Base-by-base conservation (phyloP, 2,888 invertebrate species). In the Melitaea athalia region DNA sequence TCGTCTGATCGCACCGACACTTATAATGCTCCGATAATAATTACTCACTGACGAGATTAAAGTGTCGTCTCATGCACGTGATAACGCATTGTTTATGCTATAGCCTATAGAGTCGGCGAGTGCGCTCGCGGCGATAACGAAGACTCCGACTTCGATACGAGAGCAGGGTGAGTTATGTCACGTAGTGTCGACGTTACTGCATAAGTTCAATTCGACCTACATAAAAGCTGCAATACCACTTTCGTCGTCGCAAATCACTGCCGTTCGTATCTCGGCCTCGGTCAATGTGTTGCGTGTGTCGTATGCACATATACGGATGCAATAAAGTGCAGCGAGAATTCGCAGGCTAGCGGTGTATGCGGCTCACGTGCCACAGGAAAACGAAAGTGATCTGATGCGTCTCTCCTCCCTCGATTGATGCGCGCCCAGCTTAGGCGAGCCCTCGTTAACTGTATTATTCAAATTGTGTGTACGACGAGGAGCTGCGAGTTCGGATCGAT, bases 191-290 rank as follows among this genome's bases (percentile, higher is more conserved):
- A 86, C 88, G 84, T 87, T 88, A 88, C 83, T 78, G 76, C 75
- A 75, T 72, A 76, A 84, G 77, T 83, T 82, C 87, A 87, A 88
- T 88, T 87, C 86, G 91, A 87, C 90, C 91, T 78, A 91, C 90
- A 89, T 91, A 89, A 92, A 92, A 91, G 91, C 84, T 87, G 92
- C 86, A 89, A 86, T 90, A 89, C 92, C 92, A 92, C 92, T 92
- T 92, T 92, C 92, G 87, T 84, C 88, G 89, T 91, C 87, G 91
- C 91, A 92, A 92, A 92, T 91, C 92, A 91, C 86, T 83, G 87
- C 83, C 85, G 85, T 80, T 79, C 83, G 86, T 87, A 89, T 89
- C 92, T 89, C 91, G 88, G 89, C 89, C 91, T 92, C 92, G 92
- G 92, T 91, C 91, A 91, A 86, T 87, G 89, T 86, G 87, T 89